phyloP scores from a whole-genome alignment of 1,140 invertebrate species.

The Hypothenemus hampei region DNA sequence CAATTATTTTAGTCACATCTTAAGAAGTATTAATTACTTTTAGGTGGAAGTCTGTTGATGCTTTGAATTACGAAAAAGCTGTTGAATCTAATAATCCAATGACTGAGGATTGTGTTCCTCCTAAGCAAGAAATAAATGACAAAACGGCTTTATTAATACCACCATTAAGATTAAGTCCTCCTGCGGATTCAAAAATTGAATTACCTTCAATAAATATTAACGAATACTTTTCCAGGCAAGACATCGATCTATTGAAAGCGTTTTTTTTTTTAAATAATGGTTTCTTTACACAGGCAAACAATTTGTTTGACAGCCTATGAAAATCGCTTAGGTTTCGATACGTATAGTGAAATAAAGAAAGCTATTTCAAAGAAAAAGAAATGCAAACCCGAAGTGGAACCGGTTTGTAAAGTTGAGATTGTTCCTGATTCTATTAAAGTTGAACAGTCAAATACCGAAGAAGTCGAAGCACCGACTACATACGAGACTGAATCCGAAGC shows the following conservation, averaged over 20 bases:
- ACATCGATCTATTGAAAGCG: neutral
- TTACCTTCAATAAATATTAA: slow-evolving; percentile 66
- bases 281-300: slow-evolving; percentile 52
- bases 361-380: slow-evolving; percentile 29
- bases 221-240: slow-evolving; percentile 53
- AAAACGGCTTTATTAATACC: slow-evolving; percentile 29
- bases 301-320: slow-evolving; percentile 70
- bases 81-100: slow-evolving; percentile 28
- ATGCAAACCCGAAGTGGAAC: slow-evolving; percentile 33
- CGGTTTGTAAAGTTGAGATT: neutral
- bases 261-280: neutral
- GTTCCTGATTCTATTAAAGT: slow-evolving; percentile 8
- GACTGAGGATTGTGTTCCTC: slow-evolving; percentile 33
- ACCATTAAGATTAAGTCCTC: slow-evolving; percentile 48
- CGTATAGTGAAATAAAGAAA: slow-evolving; percentile 16
- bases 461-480: slow-evolving; percentile 17
- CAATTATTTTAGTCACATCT: slow-evolving; percentile 57
- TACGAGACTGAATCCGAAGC: slow-evolving; percentile 13
- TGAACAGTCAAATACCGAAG: slow-evolving; percentile 11
- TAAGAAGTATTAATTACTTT: neutral
- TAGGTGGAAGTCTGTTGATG: slow-evolving; percentile 27
- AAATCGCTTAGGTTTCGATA: slow-evolving; percentile 53
- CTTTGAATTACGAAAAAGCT: slow-evolving; percentile 35
- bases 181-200: slow-evolving; percentile 57
- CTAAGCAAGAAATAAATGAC: slow-evolving; percentile 28